Conservation (phyloP, 2,797 vertebrate species). For the Anguilla marmorata region DNA sequence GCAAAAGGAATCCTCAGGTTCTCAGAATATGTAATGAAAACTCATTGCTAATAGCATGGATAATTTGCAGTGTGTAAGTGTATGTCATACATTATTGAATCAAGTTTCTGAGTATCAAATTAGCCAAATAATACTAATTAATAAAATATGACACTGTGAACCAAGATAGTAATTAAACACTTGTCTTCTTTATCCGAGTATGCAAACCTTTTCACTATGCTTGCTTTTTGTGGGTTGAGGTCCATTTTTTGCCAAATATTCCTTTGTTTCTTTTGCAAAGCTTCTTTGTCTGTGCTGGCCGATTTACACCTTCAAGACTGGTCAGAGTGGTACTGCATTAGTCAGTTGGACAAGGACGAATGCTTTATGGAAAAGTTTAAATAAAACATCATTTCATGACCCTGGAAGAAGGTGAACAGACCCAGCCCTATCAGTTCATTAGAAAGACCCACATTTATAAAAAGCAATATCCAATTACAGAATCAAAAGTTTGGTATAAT, state of each 20-base stretch:
- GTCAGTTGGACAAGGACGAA: neutral
- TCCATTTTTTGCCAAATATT: too few species aligned
- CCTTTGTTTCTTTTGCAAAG: neutral
- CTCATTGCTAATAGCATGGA: too few species aligned
- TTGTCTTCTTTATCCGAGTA: neutral
- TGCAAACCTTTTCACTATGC: neutral
- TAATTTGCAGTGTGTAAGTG: too few species aligned
- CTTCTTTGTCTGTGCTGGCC: neutral
- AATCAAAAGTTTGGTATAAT: slow-evolving; percentile 76
- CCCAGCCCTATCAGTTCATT: slow-evolving; percentile 67
- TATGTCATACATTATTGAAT: too few species aligned
- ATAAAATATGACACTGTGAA: neutral
- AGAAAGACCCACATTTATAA: slow-evolving; percentile 76
- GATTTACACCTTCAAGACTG: neutral
- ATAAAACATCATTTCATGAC: slow-evolving; percentile 44
- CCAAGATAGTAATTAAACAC: neutral
- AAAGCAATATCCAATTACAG: slow-evolving; percentile 80
- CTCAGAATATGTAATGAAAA: too few species aligned
- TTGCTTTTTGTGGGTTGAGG: too few species aligned
- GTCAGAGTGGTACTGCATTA: too few species aligned
- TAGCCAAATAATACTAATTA: neutral
- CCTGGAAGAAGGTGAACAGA: slow-evolving; percentile 58
- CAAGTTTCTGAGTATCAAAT: too few species aligned
- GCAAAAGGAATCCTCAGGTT: too few species aligned
- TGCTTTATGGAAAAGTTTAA: slow-evolving; percentile 54